Evolutionary conservation across 2,797 vertebrate genomes (phyloP).

Genomic region (Mycteria americana): DNA sequence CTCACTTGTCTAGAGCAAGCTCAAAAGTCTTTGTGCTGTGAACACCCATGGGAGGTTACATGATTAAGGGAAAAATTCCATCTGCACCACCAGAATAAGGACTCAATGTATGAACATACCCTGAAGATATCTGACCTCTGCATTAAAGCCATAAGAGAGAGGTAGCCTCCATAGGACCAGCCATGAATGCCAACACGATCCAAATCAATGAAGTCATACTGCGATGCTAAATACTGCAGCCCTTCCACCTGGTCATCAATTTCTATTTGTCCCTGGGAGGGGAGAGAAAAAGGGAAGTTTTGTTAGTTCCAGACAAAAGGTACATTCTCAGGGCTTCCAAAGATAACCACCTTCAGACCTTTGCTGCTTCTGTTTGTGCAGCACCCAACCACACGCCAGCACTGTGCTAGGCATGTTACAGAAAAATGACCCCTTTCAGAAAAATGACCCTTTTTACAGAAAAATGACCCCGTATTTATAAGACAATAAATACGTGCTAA

Average conservation of each 20-base stretch:
- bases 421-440: not conserved
- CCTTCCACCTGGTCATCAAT: slow-evolving; percentile 83
- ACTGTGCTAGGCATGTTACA: not conserved
- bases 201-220: slow-evolving; percentile 81
- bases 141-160: slow-evolving; percentile 81
- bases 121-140: slow-evolving; percentile 83
- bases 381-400: not conserved
- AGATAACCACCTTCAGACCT: not conserved
- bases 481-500: not conserved
- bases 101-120: slow-evolving; percentile 68
- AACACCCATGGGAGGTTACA: not conserved
- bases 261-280: slow-evolving; percentile 80
- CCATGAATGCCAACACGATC: slow-evolving; percentile 82
- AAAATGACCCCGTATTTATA: not conserved
- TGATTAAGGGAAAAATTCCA: not conserved
- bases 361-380: not conserved
- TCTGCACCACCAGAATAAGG: not conserved
- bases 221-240: slow-evolving; percentile 79
- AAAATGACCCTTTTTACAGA: not conserved
- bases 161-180: slow-evolving; percentile 84
- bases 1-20: not conserved
- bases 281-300: not conserved
- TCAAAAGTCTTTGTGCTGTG: not conserved
- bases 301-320: not conserved
- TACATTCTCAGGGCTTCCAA: not conserved